These are phyloP conservation scores for Agrenia bidenticulata DNA, from an alignment of 2,888 invertebrate genomes.

Conservation along the genomic window DNA sequence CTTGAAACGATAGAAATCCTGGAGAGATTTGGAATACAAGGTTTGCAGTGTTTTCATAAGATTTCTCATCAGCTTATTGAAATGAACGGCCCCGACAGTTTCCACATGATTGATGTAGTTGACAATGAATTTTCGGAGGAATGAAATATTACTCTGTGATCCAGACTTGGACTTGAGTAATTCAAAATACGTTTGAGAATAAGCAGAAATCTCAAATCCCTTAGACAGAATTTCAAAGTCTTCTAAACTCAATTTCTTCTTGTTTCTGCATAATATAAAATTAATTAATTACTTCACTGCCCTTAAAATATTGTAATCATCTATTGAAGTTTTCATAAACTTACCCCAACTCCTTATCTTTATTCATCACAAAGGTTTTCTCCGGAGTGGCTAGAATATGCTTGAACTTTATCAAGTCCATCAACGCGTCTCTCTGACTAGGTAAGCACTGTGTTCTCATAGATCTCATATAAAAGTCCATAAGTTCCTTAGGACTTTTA, in stretches of 20 bases:
- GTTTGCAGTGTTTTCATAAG: constrained; percentile 8
- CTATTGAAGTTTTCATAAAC: background rate
- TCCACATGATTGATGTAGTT: too few species aligned
- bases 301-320: too few species aligned
- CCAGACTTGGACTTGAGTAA: too few species aligned
- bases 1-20: constrained; percentile 13
- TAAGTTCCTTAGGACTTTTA: background rate
- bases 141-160: too few species aligned
- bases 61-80: constrained; percentile 16
- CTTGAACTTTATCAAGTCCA: background rate
- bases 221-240: background rate
- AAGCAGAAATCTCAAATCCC: background rate
- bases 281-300: too few species aligned
- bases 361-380: too few species aligned
- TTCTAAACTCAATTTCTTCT: background rate
- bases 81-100: background rate
- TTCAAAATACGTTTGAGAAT: background rate
- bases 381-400: too few species aligned
- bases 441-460: background rate
- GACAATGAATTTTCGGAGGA: too few species aligned
- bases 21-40: constrained; percentile 10
- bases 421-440: background rate
- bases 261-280: too few species aligned
- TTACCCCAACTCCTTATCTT: too few species aligned
- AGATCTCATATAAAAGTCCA: background rate